Evolutionary conservation across 2,797 vertebrate genomes (phyloP).

Genomic region (Oreortyx pictus): DNA sequence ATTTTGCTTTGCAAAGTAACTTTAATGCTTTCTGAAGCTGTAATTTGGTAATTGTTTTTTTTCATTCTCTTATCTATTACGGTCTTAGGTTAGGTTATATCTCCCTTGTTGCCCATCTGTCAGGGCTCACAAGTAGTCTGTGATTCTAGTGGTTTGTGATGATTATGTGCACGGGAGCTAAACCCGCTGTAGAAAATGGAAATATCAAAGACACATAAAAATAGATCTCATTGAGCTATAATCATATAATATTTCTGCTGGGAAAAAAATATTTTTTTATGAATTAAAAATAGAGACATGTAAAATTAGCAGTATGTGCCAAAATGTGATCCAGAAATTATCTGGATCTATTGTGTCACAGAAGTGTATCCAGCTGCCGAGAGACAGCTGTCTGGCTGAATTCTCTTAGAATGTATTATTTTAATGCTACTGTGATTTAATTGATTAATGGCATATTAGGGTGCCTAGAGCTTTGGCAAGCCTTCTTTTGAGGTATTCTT

Average conservation of each 20-base stretch:
- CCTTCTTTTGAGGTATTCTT: not conserved
- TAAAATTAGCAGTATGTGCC: not conserved
- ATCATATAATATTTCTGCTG: not conserved
- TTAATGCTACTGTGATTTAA: not conserved
- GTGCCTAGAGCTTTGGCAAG: not conserved
- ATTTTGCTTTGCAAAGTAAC: not conserved
- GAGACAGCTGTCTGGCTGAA: not conserved
- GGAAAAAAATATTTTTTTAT: not conserved
- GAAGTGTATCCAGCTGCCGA: not conserved
- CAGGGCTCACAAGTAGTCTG: not conserved
- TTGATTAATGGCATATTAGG: not conserved
- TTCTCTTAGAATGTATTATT: not conserved
- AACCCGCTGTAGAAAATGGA: not conserved
- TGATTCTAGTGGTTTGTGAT: not conserved
- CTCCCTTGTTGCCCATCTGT: not conserved
- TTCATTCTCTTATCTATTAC: not conserved
- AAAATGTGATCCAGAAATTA: not conserved
- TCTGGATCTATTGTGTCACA: not conserved
- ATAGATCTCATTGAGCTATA: not conserved
- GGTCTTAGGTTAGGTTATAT: not conserved
- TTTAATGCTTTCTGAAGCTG: not conserved
- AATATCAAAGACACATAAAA: not conserved
- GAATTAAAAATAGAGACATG: not conserved
- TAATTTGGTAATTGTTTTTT: not conserved
- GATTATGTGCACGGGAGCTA: not conserved